Base-by-base conservation (phyloP, 2,888 invertebrate genomes). In the Microplitis deprimator region DNA sequence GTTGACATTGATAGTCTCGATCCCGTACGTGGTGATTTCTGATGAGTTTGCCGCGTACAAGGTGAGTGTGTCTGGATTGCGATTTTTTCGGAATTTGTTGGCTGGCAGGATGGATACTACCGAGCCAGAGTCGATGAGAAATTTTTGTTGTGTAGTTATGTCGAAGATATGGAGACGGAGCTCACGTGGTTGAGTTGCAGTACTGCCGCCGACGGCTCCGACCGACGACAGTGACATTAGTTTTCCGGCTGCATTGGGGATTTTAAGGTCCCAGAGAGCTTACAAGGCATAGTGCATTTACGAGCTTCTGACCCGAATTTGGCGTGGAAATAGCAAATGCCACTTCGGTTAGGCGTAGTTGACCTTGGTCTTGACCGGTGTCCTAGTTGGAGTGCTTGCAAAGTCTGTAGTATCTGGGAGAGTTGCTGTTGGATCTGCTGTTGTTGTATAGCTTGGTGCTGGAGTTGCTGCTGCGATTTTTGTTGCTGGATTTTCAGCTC, bases 31-130 rank as follows among this genome's bases (percentile, higher is more conserved):
- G n/a, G 62, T 39, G 10, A 78, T 78, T 10, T 10, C 8, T 1
- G 75, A 62, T 17, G 41, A 16, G 61, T 79, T 79, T 0, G 76
- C 78, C 0, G 78, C 76, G 73, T 13, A 71, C 2, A 79, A 73
- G 10, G 68, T 50, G 16, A 78, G 65, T 6, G 69, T 38, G 6
- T 62, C 60, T n/a, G 17, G 17, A 17, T 17, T 17, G 17, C 17
- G 17, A 17, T 40, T 59, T 6, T n/a, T 5, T 2, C 16, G 10
- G 39, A 16, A 62, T 40, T 70, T 39, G 17, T 41, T 8, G 29
- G 38, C 62, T 4, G 78, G 77, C 5, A 78, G 59, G 3, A 80
- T 72, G 1, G 78, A 80, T 7, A 80, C 68, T n/a, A 68, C 77
- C 0, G 78, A 71, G 0, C 76, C 80, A 1, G 78, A 73, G n/a